Percentiles rank a stretch among this genome's conserved stretches.
phyloP scores from a whole-genome alignment of 2,113 vertebrate species.

The Tapirus terrestris region DNA sequence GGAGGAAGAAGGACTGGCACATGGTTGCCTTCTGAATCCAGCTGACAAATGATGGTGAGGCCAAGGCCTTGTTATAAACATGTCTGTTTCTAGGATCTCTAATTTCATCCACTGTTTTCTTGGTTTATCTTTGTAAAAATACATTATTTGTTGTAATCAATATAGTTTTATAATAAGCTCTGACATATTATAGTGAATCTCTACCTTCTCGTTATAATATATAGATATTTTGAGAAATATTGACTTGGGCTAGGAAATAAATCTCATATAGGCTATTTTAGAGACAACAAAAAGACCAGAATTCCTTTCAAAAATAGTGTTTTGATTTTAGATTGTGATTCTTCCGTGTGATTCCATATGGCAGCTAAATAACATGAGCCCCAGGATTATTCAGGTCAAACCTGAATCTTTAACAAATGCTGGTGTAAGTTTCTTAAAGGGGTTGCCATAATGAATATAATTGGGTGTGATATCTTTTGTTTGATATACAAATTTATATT shows the following conservation, averaged over 20 bases:
- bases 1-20: background rate
- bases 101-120: background rate
- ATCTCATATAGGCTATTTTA: background rate
- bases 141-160: background rate
- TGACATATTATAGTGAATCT: background rate
- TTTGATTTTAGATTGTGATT: background rate
- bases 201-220: background rate
- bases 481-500: background rate
- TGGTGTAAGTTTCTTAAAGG: background rate
- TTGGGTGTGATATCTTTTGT: background rate
- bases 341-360: background rate
- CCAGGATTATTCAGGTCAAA: background rate
- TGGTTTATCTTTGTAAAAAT: background rate
- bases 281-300: background rate
- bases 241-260: background rate
- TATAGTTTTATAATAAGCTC: background rate
- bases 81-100: background rate
- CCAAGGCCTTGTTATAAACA: background rate
- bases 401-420: background rate
- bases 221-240: background rate
- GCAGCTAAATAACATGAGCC: background rate
- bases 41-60: background rate
- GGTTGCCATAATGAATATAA: background rate
- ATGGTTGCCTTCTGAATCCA: background rate
- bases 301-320: slow-evolving; percentile 29